Evolutionary conservation across 1,140 invertebrate species (phyloP).

Genomic region (Drosophila biarmipes): DNA sequence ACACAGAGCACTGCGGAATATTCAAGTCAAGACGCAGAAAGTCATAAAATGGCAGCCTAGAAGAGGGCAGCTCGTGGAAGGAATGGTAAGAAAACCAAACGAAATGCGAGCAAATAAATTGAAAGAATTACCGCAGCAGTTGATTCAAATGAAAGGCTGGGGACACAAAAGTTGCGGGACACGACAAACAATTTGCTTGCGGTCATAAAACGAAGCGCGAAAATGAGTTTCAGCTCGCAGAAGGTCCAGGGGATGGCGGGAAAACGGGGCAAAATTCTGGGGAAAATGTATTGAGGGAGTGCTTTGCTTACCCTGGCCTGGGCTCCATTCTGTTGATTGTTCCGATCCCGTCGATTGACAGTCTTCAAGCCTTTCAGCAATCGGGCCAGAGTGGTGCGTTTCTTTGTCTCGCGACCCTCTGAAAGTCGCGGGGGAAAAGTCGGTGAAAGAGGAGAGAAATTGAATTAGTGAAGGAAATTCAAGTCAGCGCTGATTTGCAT

Average conservation of each 20-base stretch:
- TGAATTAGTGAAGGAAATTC: slow-evolving; percentile 52
- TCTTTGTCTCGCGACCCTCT: slow-evolving; percentile 84
- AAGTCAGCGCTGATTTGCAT: slow-evolving; percentile 25
- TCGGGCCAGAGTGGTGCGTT: slow-evolving; percentile 83
- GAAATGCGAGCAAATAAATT: slow-evolving; percentile 76
- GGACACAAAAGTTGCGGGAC: slow-evolving; percentile 31
- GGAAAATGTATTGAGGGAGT: not conserved
- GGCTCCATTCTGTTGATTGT: slow-evolving; percentile 81
- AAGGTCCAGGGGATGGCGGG: not conserved
- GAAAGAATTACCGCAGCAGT: slow-evolving; percentile 83
- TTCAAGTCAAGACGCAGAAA: slow-evolving; percentile 56
- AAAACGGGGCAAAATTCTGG: not conserved
- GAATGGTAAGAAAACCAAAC: slow-evolving; percentile 46
- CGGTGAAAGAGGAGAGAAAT: slow-evolving; percentile 19
- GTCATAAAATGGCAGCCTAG: slow-evolving; percentile 57
- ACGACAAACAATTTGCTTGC: slow-evolving; percentile 82
- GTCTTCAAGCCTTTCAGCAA: slow-evolving; percentile 84
- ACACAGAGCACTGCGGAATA: slow-evolving; percentile 36
- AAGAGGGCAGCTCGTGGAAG: slow-evolving; percentile 8
- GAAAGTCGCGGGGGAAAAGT: slow-evolving; percentile 23
- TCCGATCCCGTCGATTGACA: slow-evolving; percentile 84
- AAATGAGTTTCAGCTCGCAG: slow-evolving; percentile 63
- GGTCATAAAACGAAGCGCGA: slow-evolving; percentile 77
- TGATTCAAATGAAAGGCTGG: slow-evolving; percentile 78
- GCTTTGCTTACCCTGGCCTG: slow-evolving; percentile 84